These are phyloP conservation scores for Conistra vaccinii DNA, from an alignment of 2,888 invertebrate species.

Conservation along the genomic window DNA sequence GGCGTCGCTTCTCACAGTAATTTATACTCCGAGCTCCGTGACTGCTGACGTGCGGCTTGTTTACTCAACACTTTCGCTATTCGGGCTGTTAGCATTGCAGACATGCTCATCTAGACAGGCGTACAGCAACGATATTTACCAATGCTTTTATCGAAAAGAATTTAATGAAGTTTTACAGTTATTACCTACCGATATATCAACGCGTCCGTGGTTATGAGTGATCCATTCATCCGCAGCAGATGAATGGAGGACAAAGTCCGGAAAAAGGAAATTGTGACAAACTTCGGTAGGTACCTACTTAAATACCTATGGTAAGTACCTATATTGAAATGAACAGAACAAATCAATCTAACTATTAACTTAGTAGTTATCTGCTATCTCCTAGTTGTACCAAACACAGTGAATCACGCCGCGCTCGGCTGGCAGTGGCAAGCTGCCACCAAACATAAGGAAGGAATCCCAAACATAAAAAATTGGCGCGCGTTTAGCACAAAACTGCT, in stretches of 20 bases:
- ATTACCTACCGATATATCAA: neutral
- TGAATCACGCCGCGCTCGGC: constrained; percentile 29
- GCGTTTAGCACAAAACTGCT: constrained; percentile 25
- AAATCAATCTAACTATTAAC: neutral
- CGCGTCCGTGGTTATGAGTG: neutral
- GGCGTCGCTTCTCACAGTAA: constrained; percentile 47
- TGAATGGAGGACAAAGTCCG: neutral
- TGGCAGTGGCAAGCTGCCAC: constrained; percentile 60
- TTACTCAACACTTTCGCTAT: constrained; percentile 58
- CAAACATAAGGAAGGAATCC: constrained; percentile 47
- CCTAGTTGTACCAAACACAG: constrained; percentile 7
- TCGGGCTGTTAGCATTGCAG: neutral
- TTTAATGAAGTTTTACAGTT: neutral
- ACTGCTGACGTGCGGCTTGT: constrained; percentile 29
- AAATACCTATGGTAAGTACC: neutral
- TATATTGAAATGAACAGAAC: neutral
- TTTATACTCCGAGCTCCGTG: constrained; percentile 15
- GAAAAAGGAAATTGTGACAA: constrained; percentile 8
- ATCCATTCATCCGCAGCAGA: constrained; percentile 5
- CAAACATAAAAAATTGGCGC: constrained; percentile 45
- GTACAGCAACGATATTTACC: neutral
- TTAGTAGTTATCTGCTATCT: neutral
- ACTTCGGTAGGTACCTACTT: neutral
- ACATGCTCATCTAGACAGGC: neutral
- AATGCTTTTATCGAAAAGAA: neutral